Evolutionary conservation across 2,888 invertebrate genomes (phyloP).

Genomic region (Erebia ligea): DNA sequence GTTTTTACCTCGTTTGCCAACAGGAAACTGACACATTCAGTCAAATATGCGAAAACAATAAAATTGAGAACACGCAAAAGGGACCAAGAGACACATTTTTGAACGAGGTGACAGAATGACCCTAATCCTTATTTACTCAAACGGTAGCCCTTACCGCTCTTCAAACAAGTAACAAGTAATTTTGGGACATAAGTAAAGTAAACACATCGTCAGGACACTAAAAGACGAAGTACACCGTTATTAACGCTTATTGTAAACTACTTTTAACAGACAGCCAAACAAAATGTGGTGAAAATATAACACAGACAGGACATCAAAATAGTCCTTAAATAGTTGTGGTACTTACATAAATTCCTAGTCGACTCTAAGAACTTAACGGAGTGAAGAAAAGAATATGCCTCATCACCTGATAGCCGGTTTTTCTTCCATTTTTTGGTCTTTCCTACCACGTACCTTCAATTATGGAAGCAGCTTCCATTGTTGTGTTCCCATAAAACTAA

Average conservation of each 20-base stretch:
- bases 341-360: too few species aligned
- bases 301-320: too few species aligned
- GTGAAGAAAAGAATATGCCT: too few species aligned
- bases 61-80: not conserved
- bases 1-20: not conserved
- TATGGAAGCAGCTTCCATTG: too few species aligned
- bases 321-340: too few species aligned
- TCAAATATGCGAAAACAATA: not conserved
- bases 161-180: conserved; percentile 41
- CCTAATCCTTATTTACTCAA: conserved; percentile 20
- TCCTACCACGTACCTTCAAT: too few species aligned
- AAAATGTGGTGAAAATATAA: too few species aligned
- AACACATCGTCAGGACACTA: conserved; percentile 37
- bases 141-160: conserved; percentile 44
- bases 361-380: too few species aligned
- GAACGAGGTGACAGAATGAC: conserved; percentile 16
- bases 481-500: too few species aligned
- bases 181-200: conserved; percentile 41
- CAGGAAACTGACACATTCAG: not conserved
- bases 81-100: not conserved
- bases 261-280: not conserved
- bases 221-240: conserved; percentile 42
- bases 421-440: too few species aligned
- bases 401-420: too few species aligned
- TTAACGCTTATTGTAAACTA: not conserved